A percentile compares a stretch with the other conserved stretches of the same genome.
Evolutionary conservation across 2,797 vertebrate species (phyloP).

Genomic region (Malacoctenus gilli): DNA sequence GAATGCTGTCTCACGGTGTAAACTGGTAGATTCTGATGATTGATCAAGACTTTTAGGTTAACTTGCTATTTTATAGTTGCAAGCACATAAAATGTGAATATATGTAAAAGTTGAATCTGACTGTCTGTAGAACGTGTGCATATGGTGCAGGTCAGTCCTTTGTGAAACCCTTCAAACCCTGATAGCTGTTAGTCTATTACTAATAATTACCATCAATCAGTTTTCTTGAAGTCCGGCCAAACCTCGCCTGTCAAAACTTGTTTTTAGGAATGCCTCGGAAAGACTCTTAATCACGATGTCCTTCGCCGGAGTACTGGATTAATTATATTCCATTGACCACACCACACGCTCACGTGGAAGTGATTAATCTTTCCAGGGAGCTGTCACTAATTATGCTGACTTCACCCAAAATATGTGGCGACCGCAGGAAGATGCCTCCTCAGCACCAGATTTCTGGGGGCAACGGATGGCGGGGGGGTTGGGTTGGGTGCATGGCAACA

Average conservation of each 20-base stretch:
- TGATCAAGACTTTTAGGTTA: too few species aligned
- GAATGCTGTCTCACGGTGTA: too few species aligned
- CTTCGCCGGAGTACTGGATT: conserved; percentile 51
- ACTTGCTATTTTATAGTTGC: too few species aligned
- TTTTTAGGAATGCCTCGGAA: conserved; percentile 13
- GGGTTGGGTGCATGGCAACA: conserved; percentile 56
- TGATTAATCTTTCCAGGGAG: conserved; percentile 75
- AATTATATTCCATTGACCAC: conserved; percentile 61
- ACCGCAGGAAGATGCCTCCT: conserved; percentile 70
- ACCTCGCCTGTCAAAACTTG: conserved; percentile 9
- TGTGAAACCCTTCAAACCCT: neutral
- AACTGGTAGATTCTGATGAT: too few species aligned
- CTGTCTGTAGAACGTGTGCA: too few species aligned
- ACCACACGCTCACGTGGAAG: conserved; percentile 47
- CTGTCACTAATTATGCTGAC: conserved; percentile 80
- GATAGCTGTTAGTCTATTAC: neutral
- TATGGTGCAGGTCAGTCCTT: neutral
- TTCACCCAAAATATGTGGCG: conserved; percentile 54
- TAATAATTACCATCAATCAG: neutral
- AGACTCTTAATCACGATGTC: conserved; percentile 40
- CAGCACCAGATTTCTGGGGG: conserved; percentile 60
- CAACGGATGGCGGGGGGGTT: too few species aligned
- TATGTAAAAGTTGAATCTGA: too few species aligned
- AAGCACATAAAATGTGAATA: too few species aligned
- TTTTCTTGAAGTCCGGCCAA: conserved; percentile 8